Percentiles rank a stretch among this genome's conserved stretches.
Evolutionary conservation across 2,113 vertebrate species (phyloP).

Genomic region (Oryzias melastigma): DNA sequence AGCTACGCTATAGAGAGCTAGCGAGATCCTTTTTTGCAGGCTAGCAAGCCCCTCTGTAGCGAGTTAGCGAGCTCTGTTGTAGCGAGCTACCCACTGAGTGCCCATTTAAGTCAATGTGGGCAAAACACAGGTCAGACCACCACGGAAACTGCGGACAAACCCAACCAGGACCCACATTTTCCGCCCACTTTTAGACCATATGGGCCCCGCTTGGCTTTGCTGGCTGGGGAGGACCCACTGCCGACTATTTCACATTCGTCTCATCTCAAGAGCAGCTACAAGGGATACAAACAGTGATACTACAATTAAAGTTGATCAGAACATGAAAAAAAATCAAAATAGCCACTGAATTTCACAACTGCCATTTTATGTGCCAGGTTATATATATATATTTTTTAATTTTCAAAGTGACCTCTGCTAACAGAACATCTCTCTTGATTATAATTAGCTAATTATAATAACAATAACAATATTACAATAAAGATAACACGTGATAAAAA

Average conservation of each 20-base stretch:
- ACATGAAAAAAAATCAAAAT: constrained; percentile 17
- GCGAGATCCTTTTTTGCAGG: too few relatives aligned
- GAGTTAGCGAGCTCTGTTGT: too few relatives aligned
- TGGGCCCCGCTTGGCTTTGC: too few relatives aligned
- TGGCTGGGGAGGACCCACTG: constrained; percentile 12
- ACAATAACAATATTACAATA: constrained; percentile 85
- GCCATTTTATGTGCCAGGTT: constrained; percentile 76
- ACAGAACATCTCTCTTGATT: constrained; percentile 80
- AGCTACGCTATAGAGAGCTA: too few relatives aligned
- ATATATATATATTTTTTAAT: constrained; percentile 58
- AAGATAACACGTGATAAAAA: constrained; percentile 79
- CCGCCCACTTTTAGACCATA: too few relatives aligned
- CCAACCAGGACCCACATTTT: background rate
- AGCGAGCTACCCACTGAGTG: too few relatives aligned
- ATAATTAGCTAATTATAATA: constrained; percentile 82
- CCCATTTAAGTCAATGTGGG: too few relatives aligned
- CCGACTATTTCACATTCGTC: constrained; percentile 54
- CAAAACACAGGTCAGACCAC: too few relatives aligned
- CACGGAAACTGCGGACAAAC: too few relatives aligned
- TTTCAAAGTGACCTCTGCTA: constrained; percentile 79
- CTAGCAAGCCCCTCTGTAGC: too few relatives aligned
- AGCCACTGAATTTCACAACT: constrained; percentile 61
- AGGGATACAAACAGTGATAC: constrained; percentile 49
- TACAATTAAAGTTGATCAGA: constrained; percentile 33
- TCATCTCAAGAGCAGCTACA: constrained; percentile 49